Percentiles rank a stretch among this genome's conserved stretches.
phyloP scores from a whole-genome alignment of 2,113 vertebrate genomes.

The Lonchura striata region DNA sequence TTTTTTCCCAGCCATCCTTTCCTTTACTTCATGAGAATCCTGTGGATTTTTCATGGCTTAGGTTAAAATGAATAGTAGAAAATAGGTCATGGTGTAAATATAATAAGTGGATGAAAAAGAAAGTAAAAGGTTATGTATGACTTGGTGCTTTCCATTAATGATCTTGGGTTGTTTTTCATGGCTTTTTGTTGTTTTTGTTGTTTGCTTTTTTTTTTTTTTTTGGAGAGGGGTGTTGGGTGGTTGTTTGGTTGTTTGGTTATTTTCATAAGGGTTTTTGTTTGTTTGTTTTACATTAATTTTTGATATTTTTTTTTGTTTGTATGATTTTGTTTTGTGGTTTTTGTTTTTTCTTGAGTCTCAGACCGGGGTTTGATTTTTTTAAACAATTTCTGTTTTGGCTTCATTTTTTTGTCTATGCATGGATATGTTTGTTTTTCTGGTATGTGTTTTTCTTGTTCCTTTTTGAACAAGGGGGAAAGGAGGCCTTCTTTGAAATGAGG shows the following conservation, averaged over 20 bases:
- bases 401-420: background rate
- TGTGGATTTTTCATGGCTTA: background rate
- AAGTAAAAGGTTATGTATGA: background rate
- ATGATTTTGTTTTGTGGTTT: background rate
- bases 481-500: background rate
- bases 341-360: background rate
- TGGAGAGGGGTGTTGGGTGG: fast-evolving
- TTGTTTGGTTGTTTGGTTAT: too few species aligned
- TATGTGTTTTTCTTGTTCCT: background rate
- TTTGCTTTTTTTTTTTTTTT: too few species aligned
- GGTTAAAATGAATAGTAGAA: background rate
- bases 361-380: background rate
- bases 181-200: too few species aligned
- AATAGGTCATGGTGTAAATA: background rate
- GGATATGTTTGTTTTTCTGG: background rate
- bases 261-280: background rate
- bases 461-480: background rate
- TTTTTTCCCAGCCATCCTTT: background rate
- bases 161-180: background rate
- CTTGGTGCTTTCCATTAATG: background rate
- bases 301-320: background rate
- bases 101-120: background rate
- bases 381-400: background rate
- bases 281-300: background rate
- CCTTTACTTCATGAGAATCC: background rate